These are phyloP conservation scores for Sylvia atricapilla DNA, from an alignment of 2,113 vertebrate species.

Conservation along the genomic window DNA sequence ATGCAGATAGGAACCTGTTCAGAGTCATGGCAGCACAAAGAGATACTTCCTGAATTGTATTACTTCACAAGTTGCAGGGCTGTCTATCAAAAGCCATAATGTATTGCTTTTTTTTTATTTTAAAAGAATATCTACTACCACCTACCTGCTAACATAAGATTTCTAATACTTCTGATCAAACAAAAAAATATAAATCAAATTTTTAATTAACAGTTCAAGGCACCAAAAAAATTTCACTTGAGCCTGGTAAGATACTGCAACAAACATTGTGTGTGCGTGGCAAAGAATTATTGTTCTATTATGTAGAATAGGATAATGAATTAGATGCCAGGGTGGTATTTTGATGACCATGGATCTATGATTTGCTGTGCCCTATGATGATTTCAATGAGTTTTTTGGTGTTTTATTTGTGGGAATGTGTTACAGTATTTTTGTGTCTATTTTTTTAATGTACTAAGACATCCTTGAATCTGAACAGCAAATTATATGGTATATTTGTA, in stretches of 20 bases:
- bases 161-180: neutral
- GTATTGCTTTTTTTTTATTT: neutral
- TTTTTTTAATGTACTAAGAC: neutral
- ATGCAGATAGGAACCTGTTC: neutral
- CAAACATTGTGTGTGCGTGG: neutral
- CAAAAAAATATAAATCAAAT: neutral
- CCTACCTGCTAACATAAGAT: neutral
- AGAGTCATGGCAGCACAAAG: neutral
- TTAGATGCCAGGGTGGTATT: neutral
- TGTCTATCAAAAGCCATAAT: neutral
- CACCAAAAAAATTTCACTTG: neutral
- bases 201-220: neutral
- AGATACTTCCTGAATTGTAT: neutral
- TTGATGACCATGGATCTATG: neutral
- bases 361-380: neutral
- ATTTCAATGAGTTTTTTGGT: neutral
- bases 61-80: neutral
- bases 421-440: neutral
- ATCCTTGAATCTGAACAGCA: neutral
- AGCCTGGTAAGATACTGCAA: neutral
- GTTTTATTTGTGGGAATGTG: neutral
- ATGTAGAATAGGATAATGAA: neutral
- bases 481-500: neutral
- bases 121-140: neutral
- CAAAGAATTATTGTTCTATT: neutral